Evolutionary conservation across 2,888 invertebrate genomes (phyloP), one percentile per base, ranked within the genome.

Genomic region (Apotomis capreana): DNA sequence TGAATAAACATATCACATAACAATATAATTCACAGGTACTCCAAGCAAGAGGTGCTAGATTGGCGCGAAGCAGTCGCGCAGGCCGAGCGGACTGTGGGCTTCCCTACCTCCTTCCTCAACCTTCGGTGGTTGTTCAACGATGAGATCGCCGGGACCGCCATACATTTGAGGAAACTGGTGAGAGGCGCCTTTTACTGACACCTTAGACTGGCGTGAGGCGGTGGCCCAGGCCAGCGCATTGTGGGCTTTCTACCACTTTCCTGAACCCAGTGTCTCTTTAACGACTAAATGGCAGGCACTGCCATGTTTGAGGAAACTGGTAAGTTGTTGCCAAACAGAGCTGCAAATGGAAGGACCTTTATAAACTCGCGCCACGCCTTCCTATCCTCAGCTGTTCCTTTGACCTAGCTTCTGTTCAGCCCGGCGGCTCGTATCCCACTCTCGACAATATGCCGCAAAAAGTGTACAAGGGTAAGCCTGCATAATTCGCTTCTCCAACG

Each of bases 61-160:
- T 92, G 93, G 93, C 89, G 92, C 57, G 87, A 89, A 69, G 92
- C 90, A 64, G 82, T 92, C 58, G 83, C 85, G 1, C 92, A 92
- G 76, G 93, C 93, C 2, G 93, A 94, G 75, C 89, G 88, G 79
- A 86, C 92, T 26, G 93, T 93, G n/a, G 92, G 93, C 78, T 90
- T 94, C 83, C 94, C 94, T 52, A 94, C 94, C 76, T 94, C 94
- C 60, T 94, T 93, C 83, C 91, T 93, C 76, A 94, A 90, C 83
- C 87, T 94, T 76, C 89, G 94, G 74, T 95, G 94, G 94, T 89
- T 94, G 78, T 94, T 94, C 83, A 94, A 94, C 81, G 94, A 95
- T 81, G 95, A 95, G 88, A 94, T 95, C 78, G 94, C 94, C 65
- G 94, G 94, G 84, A 89, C 93, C 69, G 93, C 93, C n/a, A 89